Conservation (phyloP, 2,888 invertebrate genomes). For the Tetragnatha montana region DNA sequence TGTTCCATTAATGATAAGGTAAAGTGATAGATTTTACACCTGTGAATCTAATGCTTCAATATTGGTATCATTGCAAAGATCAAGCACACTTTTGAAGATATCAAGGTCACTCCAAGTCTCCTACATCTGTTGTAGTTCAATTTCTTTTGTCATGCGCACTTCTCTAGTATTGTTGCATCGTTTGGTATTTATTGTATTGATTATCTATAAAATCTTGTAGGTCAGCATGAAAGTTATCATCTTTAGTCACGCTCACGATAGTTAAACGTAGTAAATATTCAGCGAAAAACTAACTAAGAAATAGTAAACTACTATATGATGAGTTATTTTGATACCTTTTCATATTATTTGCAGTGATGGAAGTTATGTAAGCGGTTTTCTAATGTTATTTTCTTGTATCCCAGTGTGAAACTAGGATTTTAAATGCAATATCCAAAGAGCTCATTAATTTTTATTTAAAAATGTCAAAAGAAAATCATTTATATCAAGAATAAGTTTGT, state of each 20-base stretch:
- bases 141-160: conserved; percentile 18
- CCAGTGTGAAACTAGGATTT: too few species aligned
- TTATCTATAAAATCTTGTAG: background rate
- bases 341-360: too few species aligned
- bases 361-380: too few species aligned
- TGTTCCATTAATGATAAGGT: background rate
- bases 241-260: background rate
- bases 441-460: too few species aligned
- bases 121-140: background rate
- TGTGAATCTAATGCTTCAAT: background rate
- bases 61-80: background rate
- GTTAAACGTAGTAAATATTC: background rate
- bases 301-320: too few species aligned
- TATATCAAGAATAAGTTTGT: too few species aligned
- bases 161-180: background rate
- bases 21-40: background rate
- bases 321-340: too few species aligned
- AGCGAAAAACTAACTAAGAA: background rate
- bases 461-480: too few species aligned
- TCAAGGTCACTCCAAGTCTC: background rate
- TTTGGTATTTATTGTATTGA: background rate
- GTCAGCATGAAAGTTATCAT: background rate
- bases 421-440: too few species aligned
- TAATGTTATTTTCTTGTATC: too few species aligned
- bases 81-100: background rate